A percentile compares a stretch with the other conserved stretches of the same genome.
Conservation (phyloP, 2,888 invertebrate species). For the Drosophila melanosoma region DNA sequence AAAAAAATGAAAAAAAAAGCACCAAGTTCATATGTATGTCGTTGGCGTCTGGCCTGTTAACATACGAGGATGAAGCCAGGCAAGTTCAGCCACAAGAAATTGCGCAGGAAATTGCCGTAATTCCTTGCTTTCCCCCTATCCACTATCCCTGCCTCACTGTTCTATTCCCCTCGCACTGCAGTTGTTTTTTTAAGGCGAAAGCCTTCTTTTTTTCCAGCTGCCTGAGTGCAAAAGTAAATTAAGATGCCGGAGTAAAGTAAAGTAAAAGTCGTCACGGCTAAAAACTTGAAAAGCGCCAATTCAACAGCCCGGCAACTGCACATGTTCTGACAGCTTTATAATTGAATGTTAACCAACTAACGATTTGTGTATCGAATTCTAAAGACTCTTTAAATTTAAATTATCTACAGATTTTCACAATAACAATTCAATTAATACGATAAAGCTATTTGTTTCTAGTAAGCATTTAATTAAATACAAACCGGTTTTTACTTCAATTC, state of each 20-base stretch:
- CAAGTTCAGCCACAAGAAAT: conserved; percentile 77
- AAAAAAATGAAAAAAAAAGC: conserved; percentile 10
- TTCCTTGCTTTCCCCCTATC: conserved; percentile 21
- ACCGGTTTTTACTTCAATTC: background rate
- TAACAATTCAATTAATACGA: background rate
- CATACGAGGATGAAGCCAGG: conserved; percentile 30
- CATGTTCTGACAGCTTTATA: conserved; percentile 55
- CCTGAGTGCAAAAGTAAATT: conserved; percentile 76
- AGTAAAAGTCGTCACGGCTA: conserved; percentile 67
- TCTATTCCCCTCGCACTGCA: conserved; percentile 1
- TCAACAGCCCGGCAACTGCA: conserved; percentile 26
- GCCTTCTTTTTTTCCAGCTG: conserved; percentile 68
- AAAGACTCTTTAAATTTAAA: conserved; percentile 31
- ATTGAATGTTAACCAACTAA: conserved; percentile 52
- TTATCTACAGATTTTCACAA: background rate
- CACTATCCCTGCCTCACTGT: background rate
- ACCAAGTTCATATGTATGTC: conserved; percentile 7
- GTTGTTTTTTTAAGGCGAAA: conserved; percentile 65
- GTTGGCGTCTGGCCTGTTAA: conserved; percentile 26
- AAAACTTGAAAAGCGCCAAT: conserved; percentile 64
- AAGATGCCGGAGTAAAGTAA: conserved; percentile 67
- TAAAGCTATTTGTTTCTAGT: background rate
- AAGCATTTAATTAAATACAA: background rate
- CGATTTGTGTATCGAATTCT: conserved; percentile 8
- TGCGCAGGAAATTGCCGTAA: conserved; percentile 71